Conservation (phyloP, 2,113 vertebrate genomes). For the Ictalurus punctatus region DNA sequence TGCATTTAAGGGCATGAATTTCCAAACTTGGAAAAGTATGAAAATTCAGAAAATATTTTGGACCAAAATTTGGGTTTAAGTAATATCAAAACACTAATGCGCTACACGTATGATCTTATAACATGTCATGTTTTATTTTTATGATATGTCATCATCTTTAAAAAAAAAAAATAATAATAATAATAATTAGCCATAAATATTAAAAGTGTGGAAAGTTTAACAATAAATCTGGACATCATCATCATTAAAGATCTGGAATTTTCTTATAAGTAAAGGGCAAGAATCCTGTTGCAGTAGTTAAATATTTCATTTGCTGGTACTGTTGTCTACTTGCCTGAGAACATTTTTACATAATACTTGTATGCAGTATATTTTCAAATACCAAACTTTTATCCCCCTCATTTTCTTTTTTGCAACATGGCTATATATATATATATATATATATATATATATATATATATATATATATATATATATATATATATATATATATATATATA, state of each 20-base stretch:
- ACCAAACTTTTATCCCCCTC: background rate
- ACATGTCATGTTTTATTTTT: background rate
- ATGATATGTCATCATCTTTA: background rate
- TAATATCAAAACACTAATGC: background rate
- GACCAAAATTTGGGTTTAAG: background rate
- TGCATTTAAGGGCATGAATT: background rate
- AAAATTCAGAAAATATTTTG: background rate
- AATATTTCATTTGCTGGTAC: background rate
- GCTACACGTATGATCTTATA: background rate
- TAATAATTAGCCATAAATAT: background rate
- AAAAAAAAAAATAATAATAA: background rate
- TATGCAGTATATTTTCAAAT: background rate
- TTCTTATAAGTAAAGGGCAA: background rate
- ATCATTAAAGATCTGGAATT: background rate
- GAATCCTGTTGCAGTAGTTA: background rate
- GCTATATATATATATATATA: background rate
- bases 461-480: constrained; percentile 7
- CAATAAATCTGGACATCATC: background rate
- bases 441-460: background rate
- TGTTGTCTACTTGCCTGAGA: background rate
- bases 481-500: too few relatives aligned
- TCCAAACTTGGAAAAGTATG: background rate
- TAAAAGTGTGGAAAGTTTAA: background rate
- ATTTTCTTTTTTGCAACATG: background rate
- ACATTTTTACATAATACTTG: background rate